Percentiles rank a stretch among this genome's conserved stretches.
These are phyloP conservation scores for Stenodema calcarata DNA, from an alignment of 2,888 invertebrate species.

Conservation along the genomic window DNA sequence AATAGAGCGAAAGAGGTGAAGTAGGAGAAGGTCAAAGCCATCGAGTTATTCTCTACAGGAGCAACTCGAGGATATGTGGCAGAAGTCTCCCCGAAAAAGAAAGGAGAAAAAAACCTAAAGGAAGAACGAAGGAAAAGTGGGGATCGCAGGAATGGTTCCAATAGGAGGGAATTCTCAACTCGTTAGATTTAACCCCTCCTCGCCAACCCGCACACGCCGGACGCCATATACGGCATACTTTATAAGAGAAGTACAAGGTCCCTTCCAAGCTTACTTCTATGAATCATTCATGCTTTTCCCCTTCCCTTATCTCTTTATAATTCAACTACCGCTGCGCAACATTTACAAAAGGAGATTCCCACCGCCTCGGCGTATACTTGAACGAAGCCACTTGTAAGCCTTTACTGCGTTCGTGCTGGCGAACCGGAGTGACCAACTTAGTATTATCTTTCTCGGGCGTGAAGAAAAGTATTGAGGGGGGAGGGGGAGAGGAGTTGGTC, in stretches of 20 bases:
- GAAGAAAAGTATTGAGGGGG: neutral
- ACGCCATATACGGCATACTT: conserved; percentile 46
- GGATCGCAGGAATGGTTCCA: conserved; percentile 30
- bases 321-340: conserved; percentile 40
- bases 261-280: conserved; percentile 36
- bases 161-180: conserved; percentile 27
- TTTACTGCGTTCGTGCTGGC: neutral
- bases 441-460: neutral
- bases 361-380: neutral
- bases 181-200: conserved; percentile 38
- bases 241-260: conserved; percentile 37
- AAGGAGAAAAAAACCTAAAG: neutral
- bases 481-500: neutral
- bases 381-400: neutral
- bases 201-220: neutral
- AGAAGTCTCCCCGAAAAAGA: neutral
- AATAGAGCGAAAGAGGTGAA: neutral
- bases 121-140: neutral
- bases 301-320: conserved; percentile 44
- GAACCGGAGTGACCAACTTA: neutral
- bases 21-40: neutral
- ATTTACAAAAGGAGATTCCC: conserved; percentile 35
- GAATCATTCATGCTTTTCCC: conserved; percentile 38
- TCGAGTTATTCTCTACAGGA: neutral
- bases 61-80: neutral